phyloP scores from a whole-genome alignment of 1,140 invertebrate genomes.

The Protaetia brevitarsis region DNA sequence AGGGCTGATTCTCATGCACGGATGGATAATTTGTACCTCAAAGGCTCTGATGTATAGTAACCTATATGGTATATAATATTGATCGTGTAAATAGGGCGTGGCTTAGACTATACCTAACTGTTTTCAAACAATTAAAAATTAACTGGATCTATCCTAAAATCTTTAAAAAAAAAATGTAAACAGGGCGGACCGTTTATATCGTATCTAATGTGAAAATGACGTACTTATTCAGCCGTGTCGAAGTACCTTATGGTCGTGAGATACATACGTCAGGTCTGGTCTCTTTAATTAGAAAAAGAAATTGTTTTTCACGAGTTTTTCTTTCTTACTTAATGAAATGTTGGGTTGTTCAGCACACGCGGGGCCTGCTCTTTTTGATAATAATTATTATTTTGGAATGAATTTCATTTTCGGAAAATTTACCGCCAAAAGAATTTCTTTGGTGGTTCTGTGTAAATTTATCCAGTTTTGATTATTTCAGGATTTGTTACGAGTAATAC shows the following conservation, averaged over 20 bases:
- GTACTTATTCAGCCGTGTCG: neutral
- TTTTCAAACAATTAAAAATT: conserved; percentile 20
- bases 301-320: neutral
- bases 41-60: conserved; percentile 6
- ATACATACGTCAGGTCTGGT: neutral
- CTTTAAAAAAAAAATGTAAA: neutral
- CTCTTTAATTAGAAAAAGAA: neutral
- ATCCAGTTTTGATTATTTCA: no score
- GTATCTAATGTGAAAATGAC: neutral
- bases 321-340: no score
- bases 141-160: no score
- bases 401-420: no score
- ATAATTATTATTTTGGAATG: no score
- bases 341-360: no score
- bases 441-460: no score
- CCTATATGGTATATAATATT: conserved; percentile 21
- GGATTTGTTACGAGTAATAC: no score
- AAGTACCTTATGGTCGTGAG: neutral
- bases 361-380: no score
- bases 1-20: neutral
- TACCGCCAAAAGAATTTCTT: no score
- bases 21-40: neutral
- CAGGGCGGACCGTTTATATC: neutral
- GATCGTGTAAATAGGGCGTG: conserved; percentile 19
- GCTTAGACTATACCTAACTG: conserved; percentile 1